A percentile compares a stretch with the other conserved stretches of the same genome.
phyloP scores from a whole-genome alignment of 1,140 invertebrate genomes.

The Plectrocnemia conspersa region DNA sequence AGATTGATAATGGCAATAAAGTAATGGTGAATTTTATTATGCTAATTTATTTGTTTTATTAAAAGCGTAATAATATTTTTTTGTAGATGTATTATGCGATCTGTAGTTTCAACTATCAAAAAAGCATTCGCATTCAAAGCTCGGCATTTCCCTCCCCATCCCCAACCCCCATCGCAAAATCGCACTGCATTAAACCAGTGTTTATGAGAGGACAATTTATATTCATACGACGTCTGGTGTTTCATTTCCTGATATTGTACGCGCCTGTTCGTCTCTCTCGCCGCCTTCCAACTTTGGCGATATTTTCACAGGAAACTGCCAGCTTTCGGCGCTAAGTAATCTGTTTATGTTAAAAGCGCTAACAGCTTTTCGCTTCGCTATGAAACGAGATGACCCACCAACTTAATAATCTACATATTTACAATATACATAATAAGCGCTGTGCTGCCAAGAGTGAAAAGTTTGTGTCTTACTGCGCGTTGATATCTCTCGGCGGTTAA shows the following conservation, averaged over 20 bases:
- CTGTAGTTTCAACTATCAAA: too few relatives aligned
- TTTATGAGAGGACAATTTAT: conserved; percentile 33
- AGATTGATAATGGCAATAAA: too few relatives aligned
- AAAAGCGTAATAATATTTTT: too few relatives aligned
- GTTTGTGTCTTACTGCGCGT: too few relatives aligned
- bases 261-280: conserved; percentile 1
- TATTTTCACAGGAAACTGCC: conserved; percentile 14
- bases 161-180: conserved; percentile 11
- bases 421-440: not conserved
- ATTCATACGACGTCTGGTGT: conserved; percentile 34
- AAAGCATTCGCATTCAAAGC: too few relatives aligned
- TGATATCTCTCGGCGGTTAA: too few relatives aligned
- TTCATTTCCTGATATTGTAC: conserved; percentile 34
- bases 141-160: not conserved
- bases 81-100: too few relatives aligned
- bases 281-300: conserved; percentile 9
- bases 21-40: too few relatives aligned
- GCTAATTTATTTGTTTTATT: too few relatives aligned
- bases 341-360: conserved; percentile 22
- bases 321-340: conserved; percentile 17
- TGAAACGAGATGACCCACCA: not conserved
- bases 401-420: conserved; percentile 5
- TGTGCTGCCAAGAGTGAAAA: too few relatives aligned
- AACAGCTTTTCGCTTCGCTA: not conserved
- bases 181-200: conserved; percentile 27